phyloP scores from a whole-genome alignment of 2,888 invertebrate species.

The Brachylomia viminalis region DNA sequence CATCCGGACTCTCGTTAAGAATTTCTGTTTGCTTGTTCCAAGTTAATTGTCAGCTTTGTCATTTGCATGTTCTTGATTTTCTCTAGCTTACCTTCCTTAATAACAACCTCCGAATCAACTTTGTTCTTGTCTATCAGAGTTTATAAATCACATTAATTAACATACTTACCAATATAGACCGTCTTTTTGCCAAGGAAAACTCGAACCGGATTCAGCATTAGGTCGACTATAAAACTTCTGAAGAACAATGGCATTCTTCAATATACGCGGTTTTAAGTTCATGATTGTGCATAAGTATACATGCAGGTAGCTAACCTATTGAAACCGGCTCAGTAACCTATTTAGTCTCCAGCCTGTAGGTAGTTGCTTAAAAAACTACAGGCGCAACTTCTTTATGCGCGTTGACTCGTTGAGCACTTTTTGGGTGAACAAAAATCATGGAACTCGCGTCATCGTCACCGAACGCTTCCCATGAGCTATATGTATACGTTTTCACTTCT shows the following conservation, averaged over 20 bases:
- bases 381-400: too few species aligned
- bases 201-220: slow-evolving; percentile 38
- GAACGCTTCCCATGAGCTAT: too few species aligned
- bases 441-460: too few species aligned
- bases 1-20: slow-evolving; percentile 25
- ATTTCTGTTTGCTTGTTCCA: slow-evolving; percentile 13
- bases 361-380: too few species aligned
- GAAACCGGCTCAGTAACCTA: slow-evolving; percentile 12
- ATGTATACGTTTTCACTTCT: too few species aligned
- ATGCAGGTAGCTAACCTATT: background rate
- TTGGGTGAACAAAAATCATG: too few species aligned
- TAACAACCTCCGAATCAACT: background rate
- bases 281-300: slow-evolving; percentile 2
- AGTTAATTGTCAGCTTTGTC: background rate
- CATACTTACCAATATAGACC: background rate
- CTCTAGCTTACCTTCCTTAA: background rate
- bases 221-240: slow-evolving; percentile 25
- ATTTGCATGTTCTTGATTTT: background rate
- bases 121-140: background rate
- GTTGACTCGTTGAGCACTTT: too few species aligned
- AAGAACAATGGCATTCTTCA: slow-evolving; percentile 55
- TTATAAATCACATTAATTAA: background rate
- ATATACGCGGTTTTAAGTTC: slow-evolving; percentile 11
- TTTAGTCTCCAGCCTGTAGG: slow-evolving; percentile 3
- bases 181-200: slow-evolving; percentile 19